Base-by-base conservation (phyloP, 2,797 vertebrate genomes). In the Pteronotus mesoamericanus region DNA sequence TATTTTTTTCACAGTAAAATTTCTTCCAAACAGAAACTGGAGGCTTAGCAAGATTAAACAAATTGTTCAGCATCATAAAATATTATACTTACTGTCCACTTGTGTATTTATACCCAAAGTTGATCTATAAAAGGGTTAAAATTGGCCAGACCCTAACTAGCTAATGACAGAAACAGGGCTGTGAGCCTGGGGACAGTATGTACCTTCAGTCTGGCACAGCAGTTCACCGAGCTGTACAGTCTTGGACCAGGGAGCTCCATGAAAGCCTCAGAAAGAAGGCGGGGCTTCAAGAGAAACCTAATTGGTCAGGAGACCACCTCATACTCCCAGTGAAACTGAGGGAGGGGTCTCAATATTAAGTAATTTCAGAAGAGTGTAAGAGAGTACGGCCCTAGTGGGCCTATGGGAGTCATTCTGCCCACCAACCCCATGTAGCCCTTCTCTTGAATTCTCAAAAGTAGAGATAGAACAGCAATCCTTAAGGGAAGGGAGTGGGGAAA, bases 21-120 rank as follows among this genome's bases (percentile, higher is more conserved):
- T 66, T 84, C 51, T 92, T 78, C 6, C 53, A 93, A 89, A 77
- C 26, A 89, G 89, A 92, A 95, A 64, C n/a, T 24, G 80, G 53
- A 94, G 55, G 9, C 55, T 92, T 42, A 39, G 37, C 37, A 16
- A 91, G 3, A 75, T 55, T 44, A 87, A 94, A 26, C 37, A 89
- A 77, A 77, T 10, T 48, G 29, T 57, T 82, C 8, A 44, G 21
- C 37, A 55, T 14, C 19, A 29, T 69, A n/a, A 75, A 84, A 3
- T 53, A 68, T 26, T 88, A 42, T 6, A 51, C 80, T 90, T 19
- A 66, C 34, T 51, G 29, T 69, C 29, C 26, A 75, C 18, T 69
- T 55, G 29, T n/a, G 42, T 51, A 78, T 53, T 71, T 87, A 77
- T 22, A 44, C 6, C 16, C 18, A 77, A 12, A 55, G 14, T 37